Evolutionary conservation across 2,888 invertebrate genomes (phyloP).

Genomic region (Allophyes oxyacanthae): DNA sequence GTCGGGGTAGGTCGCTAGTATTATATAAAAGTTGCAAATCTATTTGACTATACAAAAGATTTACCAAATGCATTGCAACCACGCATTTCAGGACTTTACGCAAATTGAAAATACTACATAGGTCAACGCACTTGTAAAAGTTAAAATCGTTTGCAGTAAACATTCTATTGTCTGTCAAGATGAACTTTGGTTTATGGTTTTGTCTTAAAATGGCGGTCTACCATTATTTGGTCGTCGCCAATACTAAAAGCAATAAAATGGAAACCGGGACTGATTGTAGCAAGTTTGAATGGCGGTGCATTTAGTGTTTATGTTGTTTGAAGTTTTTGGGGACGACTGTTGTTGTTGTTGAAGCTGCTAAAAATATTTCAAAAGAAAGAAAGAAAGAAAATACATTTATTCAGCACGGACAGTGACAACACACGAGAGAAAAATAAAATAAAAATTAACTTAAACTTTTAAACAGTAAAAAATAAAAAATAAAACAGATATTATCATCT

Average conservation of each 20-base stretch:
- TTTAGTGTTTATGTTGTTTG: constrained; percentile 11
- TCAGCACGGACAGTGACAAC: no score
- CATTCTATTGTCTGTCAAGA: constrained; percentile 68
- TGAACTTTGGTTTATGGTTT: constrained; percentile 67
- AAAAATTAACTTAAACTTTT: no score
- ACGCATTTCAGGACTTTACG: constrained; percentile 11
- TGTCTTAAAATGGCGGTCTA: constrained; percentile 51
- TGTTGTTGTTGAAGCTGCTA: no score
- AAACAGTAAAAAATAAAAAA: no score
- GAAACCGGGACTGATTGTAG: constrained; percentile 21
- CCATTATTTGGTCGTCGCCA: constrained; percentile 51
- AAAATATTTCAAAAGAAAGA: no score
- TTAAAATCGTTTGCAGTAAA: constrained; percentile 67
- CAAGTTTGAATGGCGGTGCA: constrained; percentile 14
- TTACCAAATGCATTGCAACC: constrained; percentile 9
- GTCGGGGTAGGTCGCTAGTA: no score
- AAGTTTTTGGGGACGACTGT: neutral
- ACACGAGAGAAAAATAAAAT: no score
- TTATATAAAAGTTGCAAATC: no score
- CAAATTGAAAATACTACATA: constrained; percentile 27
- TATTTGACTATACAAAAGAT: no score
- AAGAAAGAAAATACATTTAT: no score
- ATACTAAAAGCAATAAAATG: constrained; percentile 46
- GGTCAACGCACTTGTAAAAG: constrained; percentile 68
- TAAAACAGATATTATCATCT: no score